A percentile compares a stretch with the other conserved stretches of the same genome.
Conservation (phyloP, 2,797 vertebrate genomes). For the Ataeniobius toweri region DNA sequence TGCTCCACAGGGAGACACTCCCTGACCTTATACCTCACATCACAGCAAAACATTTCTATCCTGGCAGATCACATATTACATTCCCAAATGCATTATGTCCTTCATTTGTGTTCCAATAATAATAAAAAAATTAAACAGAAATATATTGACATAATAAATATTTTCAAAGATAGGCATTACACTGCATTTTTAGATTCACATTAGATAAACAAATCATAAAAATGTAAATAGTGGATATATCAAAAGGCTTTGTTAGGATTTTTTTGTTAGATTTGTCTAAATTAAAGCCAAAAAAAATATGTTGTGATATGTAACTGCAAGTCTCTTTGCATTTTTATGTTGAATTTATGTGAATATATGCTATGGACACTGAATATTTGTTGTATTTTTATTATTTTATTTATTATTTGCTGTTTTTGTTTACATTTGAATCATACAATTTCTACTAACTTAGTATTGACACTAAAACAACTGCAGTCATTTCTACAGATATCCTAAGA, state of each 20-base stretch:
- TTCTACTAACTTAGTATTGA: too few species aligned
- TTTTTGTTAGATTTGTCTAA: not conserved
- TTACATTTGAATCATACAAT: not conserved
- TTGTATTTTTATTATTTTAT: not conserved
- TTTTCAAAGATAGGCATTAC: not conserved
- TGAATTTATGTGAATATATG: not conserved
- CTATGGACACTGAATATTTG: not conserved
- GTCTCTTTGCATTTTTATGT: not conserved
- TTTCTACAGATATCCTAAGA: not conserved
- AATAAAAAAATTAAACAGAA: not conserved
- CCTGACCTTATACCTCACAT: conserved; percentile 69
- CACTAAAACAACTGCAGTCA: too few species aligned
- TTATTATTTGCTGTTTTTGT: not conserved
- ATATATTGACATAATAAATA: not conserved
- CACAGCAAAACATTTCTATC: conserved; percentile 33
- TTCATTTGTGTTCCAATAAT: not conserved
- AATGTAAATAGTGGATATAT: not conserved
- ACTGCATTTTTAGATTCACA: not conserved
- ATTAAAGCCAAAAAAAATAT: not conserved
- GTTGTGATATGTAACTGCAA: not conserved
- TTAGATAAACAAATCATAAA: not conserved
- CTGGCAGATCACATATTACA: not conserved
- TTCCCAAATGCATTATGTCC: not conserved
- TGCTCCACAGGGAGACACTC: conserved; percentile 69
- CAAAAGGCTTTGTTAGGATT: not conserved